Evolutionary conservation across 1,140 invertebrate genomes (phyloP).

Genomic region (Rhopalosiphum padi): DNA sequence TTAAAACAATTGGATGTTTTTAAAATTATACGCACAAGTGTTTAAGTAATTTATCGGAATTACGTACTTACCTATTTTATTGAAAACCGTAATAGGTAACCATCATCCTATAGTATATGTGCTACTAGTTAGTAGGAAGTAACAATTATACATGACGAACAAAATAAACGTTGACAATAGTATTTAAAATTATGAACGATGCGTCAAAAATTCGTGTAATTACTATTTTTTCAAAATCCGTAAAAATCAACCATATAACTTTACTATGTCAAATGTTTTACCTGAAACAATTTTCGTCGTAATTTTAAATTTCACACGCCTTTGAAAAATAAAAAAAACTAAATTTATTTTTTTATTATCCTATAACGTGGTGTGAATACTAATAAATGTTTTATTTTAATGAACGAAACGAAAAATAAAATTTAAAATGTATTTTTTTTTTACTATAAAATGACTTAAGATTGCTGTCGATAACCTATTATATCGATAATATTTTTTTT

Average conservation of each 20-base stretch:
- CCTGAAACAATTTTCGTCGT: neutral
- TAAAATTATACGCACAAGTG: neutral
- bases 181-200: neutral
- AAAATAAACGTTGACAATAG: neutral
- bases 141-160: neutral
- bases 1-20: slow-evolving; percentile 11
- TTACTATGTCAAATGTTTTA: neutral
- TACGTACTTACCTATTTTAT: neutral
- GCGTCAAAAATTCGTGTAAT: neutral
- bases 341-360: slow-evolving; percentile 33
- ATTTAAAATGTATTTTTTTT: neutral
- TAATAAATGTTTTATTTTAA: neutral
- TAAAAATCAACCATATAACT: neutral
- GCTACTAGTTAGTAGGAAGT: neutral
- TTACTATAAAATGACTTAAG: neutral
- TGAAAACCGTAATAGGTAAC: neutral
- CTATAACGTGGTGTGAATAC: neutral
- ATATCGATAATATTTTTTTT: neutral
- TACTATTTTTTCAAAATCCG: neutral
- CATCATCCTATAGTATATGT: neutral
- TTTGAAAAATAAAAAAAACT: neutral
- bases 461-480: neutral
- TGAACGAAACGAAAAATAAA: neutral
- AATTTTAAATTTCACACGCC: neutral
- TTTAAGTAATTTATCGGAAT: slow-evolving; percentile 1